A percentile compares a stretch with the other conserved stretches of the same genome.
These are phyloP conservation scores for Catalaphyllia jardinei DNA, from an alignment of 64 coral and sea anemone species.

Conservation along the genomic window DNA sequence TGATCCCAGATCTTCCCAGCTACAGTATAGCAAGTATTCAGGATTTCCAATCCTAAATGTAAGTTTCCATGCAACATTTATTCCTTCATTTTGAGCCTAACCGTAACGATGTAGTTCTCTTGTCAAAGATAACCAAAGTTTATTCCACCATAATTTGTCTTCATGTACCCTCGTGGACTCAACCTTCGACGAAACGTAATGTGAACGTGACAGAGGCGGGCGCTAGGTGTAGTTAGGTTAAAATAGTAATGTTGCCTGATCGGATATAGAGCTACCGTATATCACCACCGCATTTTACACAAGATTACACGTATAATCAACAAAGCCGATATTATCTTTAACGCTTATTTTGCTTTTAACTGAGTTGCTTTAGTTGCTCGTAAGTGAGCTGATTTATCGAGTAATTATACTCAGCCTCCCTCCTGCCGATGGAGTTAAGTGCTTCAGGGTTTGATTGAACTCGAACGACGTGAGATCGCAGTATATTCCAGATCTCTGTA, in stretches of 20 bases:
- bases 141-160: no score
- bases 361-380: not conserved
- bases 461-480: not conserved
- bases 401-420: not conserved
- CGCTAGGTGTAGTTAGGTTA: no score
- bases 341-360: not conserved
- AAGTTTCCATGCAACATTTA: no score
- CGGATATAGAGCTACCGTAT: not conserved
- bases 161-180: no score
- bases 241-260: not conserved
- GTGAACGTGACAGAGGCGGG: no score
- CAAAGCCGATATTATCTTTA: not conserved
- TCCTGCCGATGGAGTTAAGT: not conserved
- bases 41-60: no score
- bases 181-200: no score
- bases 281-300: not conserved
- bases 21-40: no score
- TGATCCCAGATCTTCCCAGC: no score
- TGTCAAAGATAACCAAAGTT: no score
- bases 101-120: no score
- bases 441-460: not conserved
- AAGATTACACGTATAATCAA: not conserved
- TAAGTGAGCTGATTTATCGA: not conserved
- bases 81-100: no score
- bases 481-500: not conserved